Evolutionary conservation across 2,888 invertebrate species (phyloP).

Genomic region (Drosophila emarginata): DNA sequence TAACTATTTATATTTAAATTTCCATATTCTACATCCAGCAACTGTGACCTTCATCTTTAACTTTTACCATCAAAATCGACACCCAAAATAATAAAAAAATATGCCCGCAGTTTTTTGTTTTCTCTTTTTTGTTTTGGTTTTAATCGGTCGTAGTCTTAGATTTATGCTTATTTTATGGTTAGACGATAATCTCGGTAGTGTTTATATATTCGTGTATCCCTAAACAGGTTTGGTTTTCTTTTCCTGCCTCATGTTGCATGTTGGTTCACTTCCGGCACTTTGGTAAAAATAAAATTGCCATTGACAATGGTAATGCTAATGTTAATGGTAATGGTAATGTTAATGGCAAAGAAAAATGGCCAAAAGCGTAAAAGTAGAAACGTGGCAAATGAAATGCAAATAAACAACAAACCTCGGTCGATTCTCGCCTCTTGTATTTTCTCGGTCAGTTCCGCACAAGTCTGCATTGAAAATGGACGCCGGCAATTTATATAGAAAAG

Average conservation of each 20-base stretch:
- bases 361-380: slow-evolving; percentile 23
- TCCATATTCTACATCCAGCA: not conserved
- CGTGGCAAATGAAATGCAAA: slow-evolving; percentile 43
- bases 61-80: not conserved
- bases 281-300: slow-evolving; percentile 12
- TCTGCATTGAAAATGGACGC: slow-evolving; percentile 71
- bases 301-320: slow-evolving; percentile 39
- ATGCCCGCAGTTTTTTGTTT: not conserved
- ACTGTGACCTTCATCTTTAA: not conserved
- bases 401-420: slow-evolving; percentile 44
- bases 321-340: slow-evolving; percentile 63
- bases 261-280: slow-evolving; percentile 51
- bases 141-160: not conserved
- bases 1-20: not conserved
- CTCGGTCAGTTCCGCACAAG: slow-evolving; percentile 62
- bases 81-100: not conserved
- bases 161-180: not conserved
- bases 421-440: slow-evolving; percentile 4
- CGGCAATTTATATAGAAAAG: slow-evolving; percentile 60
- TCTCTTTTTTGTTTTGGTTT: not conserved
- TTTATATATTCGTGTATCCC: not conserved
- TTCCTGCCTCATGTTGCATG: slow-evolving; percentile 28
- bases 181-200: not conserved
- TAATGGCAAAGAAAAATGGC: slow-evolving; percentile 62
- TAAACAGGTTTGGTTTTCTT: not conserved